A percentile compares a stretch with the other conserved stretches of the same genome.
Evolutionary conservation across 1,140 invertebrate species (phyloP).

Genomic region (Leptinotarsa defecta): DNA sequence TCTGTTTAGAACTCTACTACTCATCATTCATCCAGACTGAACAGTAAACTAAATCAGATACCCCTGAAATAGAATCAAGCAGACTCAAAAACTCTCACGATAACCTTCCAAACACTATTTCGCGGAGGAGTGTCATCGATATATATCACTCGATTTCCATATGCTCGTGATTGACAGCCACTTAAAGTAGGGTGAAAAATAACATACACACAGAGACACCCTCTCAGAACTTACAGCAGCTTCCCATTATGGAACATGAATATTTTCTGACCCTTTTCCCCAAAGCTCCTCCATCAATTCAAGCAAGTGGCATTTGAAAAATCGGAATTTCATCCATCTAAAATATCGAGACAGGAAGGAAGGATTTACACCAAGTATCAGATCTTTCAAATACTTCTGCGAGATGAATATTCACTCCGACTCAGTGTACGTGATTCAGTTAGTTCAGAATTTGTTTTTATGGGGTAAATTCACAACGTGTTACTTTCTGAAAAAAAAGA

Average conservation of each 20-base stretch:
- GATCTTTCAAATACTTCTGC: no score
- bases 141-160: slow-evolving; percentile 23
- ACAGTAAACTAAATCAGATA: no score
- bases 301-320: slow-evolving; percentile 10
- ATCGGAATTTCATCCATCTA: slow-evolving; percentile 11
- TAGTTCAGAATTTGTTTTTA: no score
- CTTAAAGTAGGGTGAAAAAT: slow-evolving; percentile 25
- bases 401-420: no score
- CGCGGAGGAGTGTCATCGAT: slow-evolving; percentile 19
- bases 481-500: no score
- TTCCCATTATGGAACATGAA: slow-evolving; percentile 22
- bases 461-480: no score
- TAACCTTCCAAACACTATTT: slow-evolving; percentile 8
- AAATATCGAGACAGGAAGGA: slow-evolving; percentile 1
- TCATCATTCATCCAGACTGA: no score
- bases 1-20: no score
- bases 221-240: slow-evolving; percentile 18
- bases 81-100: background rate
- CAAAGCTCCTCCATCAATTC: slow-evolving; percentile 13
- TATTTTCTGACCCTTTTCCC: slow-evolving; percentile 27
- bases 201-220: slow-evolving; percentile 24
- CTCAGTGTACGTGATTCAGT: no score
- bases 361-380: background rate
- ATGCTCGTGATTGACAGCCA: slow-evolving; percentile 23
- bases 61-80: no score